Percentiles rank a stretch among this genome's conserved stretches.
phyloP scores from a whole-genome alignment of 2,888 invertebrate species.

The Agrotis puta region DNA sequence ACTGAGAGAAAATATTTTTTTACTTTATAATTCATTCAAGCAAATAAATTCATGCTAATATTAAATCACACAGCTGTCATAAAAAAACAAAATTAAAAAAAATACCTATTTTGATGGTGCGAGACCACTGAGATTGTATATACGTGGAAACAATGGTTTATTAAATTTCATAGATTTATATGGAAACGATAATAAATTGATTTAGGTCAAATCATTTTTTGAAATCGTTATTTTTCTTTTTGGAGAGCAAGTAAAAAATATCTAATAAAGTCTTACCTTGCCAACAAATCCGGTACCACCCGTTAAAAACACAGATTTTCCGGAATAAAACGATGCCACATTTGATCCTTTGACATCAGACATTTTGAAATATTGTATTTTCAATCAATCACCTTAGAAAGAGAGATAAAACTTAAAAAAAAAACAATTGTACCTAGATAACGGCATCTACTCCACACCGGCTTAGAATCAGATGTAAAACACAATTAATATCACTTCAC shows the following conservation, averaged over 20 bases:
- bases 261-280: constrained; percentile 60
- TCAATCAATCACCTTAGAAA: constrained; percentile 1
- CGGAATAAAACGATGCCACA: constrained; percentile 66
- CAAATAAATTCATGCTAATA: background rate
- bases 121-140: background rate
- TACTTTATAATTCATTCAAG: background rate
- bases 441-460: background rate
- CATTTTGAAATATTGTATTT: constrained; percentile 33
- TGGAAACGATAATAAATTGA: background rate
- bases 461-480: background rate
- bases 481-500: constrained; percentile 6
- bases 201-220: background rate
- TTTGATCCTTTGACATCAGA: constrained; percentile 5
- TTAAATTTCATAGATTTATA: background rate
- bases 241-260: background rate
- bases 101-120: background rate
- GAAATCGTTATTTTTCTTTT: background rate
- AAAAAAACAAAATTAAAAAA: background rate
- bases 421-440: too few relatives aligned
- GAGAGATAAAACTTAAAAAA: background rate
- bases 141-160: background rate
- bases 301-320: constrained; percentile 70
- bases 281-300: constrained; percentile 74
- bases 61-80: background rate
- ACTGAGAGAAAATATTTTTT: too few relatives aligned